Evolutionary conservation across 30 jellyfish, hydroid and myxozoan genomes (phyloP), one percentile per base, ranked within the genome.

Genomic region (Aurelia aurita): DNA sequence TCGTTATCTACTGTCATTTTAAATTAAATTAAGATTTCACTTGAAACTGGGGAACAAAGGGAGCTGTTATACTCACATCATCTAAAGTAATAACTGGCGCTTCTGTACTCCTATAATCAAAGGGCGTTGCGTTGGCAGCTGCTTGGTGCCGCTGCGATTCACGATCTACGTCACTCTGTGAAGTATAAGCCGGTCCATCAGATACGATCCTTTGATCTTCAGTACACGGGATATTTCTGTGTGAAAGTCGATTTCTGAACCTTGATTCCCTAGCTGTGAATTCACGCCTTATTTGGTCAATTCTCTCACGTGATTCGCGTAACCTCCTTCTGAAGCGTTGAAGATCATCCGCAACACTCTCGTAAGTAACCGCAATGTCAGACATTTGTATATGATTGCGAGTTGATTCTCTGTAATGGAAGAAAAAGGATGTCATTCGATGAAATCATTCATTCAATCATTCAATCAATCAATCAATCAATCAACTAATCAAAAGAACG

Each of bases 261-360:
- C 85, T 51, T 1, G 77, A 66, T 25, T 71, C 87, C 46, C 93
- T 57, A 18, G 78, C 80, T 9, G 85, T 45, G 45, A 59, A 80
- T 34, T 83, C 81, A 31, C 87, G 69, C 43, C 93, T 43, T 29
- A 71, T 44, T 59, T 71, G 84, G 55, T 58, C 39, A 39, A 89
- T 34, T 26, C 94, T 46, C 61, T 88, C 92, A 19, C 92, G 91
- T 11, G 97, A 81, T 45, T 74, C 94, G 13, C 87, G 91, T 58
- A 89, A 58, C 67, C 83, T 70, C 62, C 87, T 74, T 66, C 94
- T 73, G 78, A 89, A 89, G 22, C 70, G 88, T 46, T 89, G 85
- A 25, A 88, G 84, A 39, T 79, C 92, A 1, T 86, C 85, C 2
- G 86, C 59, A 26, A 88, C 92, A 22, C 74, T 46, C 15, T 46